Conservation (phyloP, 1,140 invertebrate species). For the Trypoxylus dichotomus region DNA sequence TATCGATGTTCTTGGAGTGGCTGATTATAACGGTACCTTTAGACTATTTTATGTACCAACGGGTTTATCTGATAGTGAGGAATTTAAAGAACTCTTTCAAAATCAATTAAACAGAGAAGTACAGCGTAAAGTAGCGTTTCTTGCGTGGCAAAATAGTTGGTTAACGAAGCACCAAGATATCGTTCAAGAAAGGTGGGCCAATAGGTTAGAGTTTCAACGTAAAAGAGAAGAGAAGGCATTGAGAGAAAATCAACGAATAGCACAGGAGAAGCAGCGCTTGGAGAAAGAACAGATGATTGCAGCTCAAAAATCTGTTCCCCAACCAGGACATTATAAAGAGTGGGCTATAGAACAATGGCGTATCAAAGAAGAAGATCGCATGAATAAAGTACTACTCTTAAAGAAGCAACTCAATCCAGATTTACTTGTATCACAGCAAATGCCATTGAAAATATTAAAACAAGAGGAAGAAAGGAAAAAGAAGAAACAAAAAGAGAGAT, state of each 20-base stretch:
- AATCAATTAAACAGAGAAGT: conserved; percentile 40
- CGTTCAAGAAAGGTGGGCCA: conserved; percentile 28
- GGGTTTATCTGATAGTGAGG: neutral
- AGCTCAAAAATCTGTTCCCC: conserved; percentile 42
- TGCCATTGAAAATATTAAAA: conserved; percentile 52
- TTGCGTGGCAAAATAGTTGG: conserved; percentile 47
- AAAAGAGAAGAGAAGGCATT: conserved; percentile 16
- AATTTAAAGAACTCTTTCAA: conserved; percentile 25
- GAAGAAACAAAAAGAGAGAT: conserved; percentile 46
- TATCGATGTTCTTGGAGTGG: conserved; percentile 15
- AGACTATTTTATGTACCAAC: conserved; percentile 30
- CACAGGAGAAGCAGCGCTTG: conserved; percentile 34
- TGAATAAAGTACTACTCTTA: conserved; percentile 54
- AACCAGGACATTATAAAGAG: conserved; percentile 49
- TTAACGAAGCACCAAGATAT: conserved; percentile 29
- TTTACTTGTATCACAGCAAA: conserved; percentile 53
- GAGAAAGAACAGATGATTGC: conserved; percentile 45
- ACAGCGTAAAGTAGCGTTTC: conserved; percentile 41
- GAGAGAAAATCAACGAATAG: conserved; percentile 28
- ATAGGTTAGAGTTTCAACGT: conserved; percentile 32
- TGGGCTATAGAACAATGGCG: conserved; percentile 51
- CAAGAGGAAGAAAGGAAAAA: conserved; percentile 53
- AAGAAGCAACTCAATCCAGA: conserved; percentile 56
- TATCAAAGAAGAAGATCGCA: conserved; percentile 53
- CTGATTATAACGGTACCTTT: conserved; percentile 35